A percentile compares a stretch with the other conserved stretches of the same genome.
Conservation (phyloP, 2,113 vertebrate genomes). For the Eurystomus gularis region DNA sequence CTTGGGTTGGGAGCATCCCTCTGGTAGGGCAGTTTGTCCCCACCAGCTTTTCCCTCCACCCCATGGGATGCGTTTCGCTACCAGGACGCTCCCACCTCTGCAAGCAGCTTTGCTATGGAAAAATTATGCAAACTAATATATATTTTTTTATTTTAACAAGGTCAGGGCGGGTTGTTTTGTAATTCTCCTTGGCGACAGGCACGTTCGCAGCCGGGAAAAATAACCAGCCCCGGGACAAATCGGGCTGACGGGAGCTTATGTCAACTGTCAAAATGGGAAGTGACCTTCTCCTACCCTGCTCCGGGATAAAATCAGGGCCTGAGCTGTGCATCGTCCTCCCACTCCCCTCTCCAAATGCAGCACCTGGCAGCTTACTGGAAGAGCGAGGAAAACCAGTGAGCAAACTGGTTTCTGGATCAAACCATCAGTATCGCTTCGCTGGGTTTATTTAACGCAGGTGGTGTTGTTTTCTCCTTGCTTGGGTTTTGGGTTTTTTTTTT, state of each 20-base stretch:
- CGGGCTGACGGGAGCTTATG: neutral
- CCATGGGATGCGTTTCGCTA: neutral
- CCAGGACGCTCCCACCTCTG: neutral
- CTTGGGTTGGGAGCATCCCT: too few species aligned
- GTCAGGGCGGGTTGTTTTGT: neutral
- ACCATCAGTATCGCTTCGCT: too few species aligned
- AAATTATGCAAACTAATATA: neutral
- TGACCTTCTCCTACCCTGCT: neutral
- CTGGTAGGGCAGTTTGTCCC: fast-evolving
- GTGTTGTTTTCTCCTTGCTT: neutral
- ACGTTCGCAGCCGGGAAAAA: neutral
- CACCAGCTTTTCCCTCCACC: neutral
- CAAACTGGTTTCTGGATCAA: neutral
- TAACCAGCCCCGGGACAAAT: neutral
- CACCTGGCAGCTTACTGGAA: neutral
- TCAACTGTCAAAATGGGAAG: conserved; percentile 1
- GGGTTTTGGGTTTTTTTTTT: too few species aligned
- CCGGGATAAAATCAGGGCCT: neutral
- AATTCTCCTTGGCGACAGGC: neutral
- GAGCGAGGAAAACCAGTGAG: neutral
- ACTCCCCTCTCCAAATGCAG: neutral
- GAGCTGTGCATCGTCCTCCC: fast-evolving
- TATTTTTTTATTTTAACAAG: neutral
- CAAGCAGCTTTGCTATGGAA: neutral
- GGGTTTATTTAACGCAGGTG: neutral